Percentiles rank a stretch among this genome's conserved stretches.
Evolutionary conservation across 1,140 invertebrate species (phyloP).

Genomic region (Globodera ellingtonae): DNA sequence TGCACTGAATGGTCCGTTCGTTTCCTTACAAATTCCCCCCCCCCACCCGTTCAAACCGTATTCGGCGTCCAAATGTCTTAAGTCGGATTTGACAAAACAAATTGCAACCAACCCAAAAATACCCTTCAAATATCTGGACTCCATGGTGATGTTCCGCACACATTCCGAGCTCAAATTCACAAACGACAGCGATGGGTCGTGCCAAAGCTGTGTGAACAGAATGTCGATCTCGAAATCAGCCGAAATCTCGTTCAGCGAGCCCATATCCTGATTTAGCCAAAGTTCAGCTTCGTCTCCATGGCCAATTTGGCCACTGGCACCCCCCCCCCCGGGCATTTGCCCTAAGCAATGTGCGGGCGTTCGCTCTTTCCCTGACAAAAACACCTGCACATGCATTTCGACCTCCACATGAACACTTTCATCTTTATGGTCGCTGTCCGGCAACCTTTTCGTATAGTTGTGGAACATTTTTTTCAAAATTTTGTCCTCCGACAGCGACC

Average conservation of each 20-base stretch:
- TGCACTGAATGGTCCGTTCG: slow-evolving; percentile 33
- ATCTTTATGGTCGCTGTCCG: slow-evolving; percentile 52
- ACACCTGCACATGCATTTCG: slow-evolving; percentile 59
- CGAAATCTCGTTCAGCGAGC: slow-evolving; percentile 60
- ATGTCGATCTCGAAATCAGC: slow-evolving; percentile 65
- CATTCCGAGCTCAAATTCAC: slow-evolving; percentile 57
- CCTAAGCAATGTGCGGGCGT: slow-evolving; percentile 13
- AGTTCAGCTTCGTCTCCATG: background rate
- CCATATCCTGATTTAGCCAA: slow-evolving; percentile 54
- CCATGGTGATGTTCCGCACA: slow-evolving; percentile 65
- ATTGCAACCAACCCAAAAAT: background rate
- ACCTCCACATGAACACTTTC: slow-evolving; percentile 57
- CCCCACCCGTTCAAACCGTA: slow-evolving; percentile 28
- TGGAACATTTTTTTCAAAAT: slow-evolving; percentile 55
- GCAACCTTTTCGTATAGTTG: slow-evolving; percentile 62
- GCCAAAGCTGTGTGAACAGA: slow-evolving; percentile 65
- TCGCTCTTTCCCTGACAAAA: background rate
- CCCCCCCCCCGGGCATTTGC: slow-evolving; percentile 12
- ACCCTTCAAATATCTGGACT: slow-evolving; percentile 47
- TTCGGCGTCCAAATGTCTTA: slow-evolving; percentile 62
- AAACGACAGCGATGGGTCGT: slow-evolving; percentile 57
- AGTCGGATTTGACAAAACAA: background rate
- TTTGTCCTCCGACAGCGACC: slow-evolving; percentile 55
- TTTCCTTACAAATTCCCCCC: slow-evolving; percentile 1
- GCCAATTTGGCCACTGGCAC: background rate